Evolutionary conservation across 2,113 vertebrate genomes (phyloP), one percentile per base, ranked within the genome.

Genomic region (Thryonomys swinderianus): DNA sequence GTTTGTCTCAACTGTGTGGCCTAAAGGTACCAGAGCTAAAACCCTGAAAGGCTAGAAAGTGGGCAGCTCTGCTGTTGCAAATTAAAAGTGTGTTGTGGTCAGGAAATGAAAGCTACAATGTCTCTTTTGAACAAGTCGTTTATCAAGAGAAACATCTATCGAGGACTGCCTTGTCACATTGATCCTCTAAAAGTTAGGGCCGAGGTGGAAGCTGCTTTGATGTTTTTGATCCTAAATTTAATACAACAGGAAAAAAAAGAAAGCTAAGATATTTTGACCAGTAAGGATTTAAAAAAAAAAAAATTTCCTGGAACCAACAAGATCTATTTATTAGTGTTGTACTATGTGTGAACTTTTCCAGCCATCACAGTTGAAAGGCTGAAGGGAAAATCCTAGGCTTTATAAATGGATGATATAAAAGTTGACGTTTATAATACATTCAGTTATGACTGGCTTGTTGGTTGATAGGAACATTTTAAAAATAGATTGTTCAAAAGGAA

Each of bases 31-130:
- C 96, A 97, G 97, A 98, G 87, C 94, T 93, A 97, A 80, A 96
- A 96, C 91, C 96, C 97, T 98, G 97, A 98, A 98, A 98, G 97
- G 90, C 97, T 98, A 97, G 97, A 94, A 98, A 98, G 98, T 98
- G 98, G 98, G 97, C 98, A 98, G 98, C 98, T 98, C 98, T 98
- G 98, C 98, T 98, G 98, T 98, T 99, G 98, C 98, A 98, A 99
- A 99, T 99, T 99, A 99, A 98, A 98, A 99, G 98, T 99, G 98
- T 99, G 98, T 98, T 99, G 98, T 98, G 98, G 98, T 98, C 98
- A 99, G 98, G 98, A 99, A 99, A 99, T 99, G 98, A 99, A 99
- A 99, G 98, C 98, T 99, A 98, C 98, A 98, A 98, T 99, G 98
- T 99, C 98, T 99, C 98, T 98, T 99, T 98, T 99, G 98, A 99